Evolutionary conservation across 2,113 vertebrate genomes (phyloP).

Genomic region (Sialia sialis): DNA sequence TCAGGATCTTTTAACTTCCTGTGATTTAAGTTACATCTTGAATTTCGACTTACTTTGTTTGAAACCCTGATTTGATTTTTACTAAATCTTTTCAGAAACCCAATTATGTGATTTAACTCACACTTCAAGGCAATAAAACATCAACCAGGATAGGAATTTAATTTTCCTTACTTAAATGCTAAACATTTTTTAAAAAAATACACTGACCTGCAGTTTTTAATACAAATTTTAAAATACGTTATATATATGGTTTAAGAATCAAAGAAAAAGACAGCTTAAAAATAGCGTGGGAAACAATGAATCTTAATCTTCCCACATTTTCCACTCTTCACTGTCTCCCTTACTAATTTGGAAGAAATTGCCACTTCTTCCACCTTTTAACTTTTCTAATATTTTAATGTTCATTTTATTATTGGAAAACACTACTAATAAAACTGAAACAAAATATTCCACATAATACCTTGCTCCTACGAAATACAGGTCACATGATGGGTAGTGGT

Average conservation of each 20-base stretch:
- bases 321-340: background rate
- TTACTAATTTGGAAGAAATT: background rate
- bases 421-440: background rate
- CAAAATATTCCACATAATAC: conserved; percentile 61
- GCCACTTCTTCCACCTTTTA: background rate
- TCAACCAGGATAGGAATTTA: background rate
- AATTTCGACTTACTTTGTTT: background rate
- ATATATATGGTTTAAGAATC: background rate
- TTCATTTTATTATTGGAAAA: background rate
- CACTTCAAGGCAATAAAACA: background rate
- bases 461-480: conserved; percentile 95
- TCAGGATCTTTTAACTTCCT: background rate
- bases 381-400: background rate
- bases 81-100: background rate
- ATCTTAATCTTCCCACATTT: background rate
- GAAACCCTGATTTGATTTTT: background rate
- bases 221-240: background rate
- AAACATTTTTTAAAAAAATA: background rate
- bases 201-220: background rate
- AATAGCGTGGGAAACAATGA: background rate
- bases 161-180: background rate
- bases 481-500: conserved; percentile 94
- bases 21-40: background rate
- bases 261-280: background rate
- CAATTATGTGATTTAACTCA: background rate